A percentile compares a stretch with the other conserved stretches of the same genome.
Conservation (phyloP, 2,797 vertebrate species). For the Malacoraja senta region DNA sequence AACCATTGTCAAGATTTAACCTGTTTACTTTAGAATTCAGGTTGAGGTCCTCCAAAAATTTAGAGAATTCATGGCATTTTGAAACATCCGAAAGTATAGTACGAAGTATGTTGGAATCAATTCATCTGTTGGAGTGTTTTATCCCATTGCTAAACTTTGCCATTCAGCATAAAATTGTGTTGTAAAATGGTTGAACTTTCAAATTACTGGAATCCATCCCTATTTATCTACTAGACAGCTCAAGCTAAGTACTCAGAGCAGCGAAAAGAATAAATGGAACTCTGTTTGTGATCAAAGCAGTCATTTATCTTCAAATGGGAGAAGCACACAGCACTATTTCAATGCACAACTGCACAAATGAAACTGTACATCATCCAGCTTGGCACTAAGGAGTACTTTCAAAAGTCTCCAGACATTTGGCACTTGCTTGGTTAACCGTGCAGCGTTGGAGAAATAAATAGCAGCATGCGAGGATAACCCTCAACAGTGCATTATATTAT, state of each 20-base stretch:
- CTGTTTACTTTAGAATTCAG: not conserved
- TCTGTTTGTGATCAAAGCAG: not conserved
- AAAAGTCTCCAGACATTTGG: not conserved
- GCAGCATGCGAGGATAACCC: not conserved
- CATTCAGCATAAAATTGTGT: not conserved
- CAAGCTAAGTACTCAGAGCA: not conserved
- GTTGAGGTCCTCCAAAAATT: not conserved
- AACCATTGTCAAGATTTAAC: not conserved
- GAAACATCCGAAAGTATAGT: not conserved
- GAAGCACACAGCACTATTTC: not conserved
- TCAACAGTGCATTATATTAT: not conserved
- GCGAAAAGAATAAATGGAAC: constrained; percentile 13
- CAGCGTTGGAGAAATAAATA: no score
- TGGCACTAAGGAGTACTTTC: not conserved
- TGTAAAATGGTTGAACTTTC: constrained; percentile 19
- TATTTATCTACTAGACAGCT: constrained; percentile 18
- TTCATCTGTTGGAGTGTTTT: not conserved
- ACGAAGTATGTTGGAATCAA: not conserved
- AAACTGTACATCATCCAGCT: not conserved
- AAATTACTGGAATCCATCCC: not conserved
- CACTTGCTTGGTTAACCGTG: not conserved
- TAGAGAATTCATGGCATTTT: not conserved
- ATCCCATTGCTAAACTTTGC: not conserved
- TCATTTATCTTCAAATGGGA: constrained; percentile 29
- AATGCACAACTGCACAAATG: constrained; percentile 8